A percentile compares a stretch with the other conserved stretches of the same genome.
phyloP scores from a whole-genome alignment of 2,888 invertebrate species.

The Lithosia quadra region DNA sequence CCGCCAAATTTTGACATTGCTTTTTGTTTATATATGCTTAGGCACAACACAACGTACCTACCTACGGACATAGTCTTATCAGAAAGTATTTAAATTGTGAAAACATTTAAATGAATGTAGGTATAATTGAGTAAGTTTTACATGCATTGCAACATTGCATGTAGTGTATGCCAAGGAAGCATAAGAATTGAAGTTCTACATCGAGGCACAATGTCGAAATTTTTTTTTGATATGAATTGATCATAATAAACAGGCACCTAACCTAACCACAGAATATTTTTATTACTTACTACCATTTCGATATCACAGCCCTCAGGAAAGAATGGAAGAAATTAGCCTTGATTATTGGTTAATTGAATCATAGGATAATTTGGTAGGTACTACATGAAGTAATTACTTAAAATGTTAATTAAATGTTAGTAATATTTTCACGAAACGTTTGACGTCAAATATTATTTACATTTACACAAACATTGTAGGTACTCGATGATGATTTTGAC shows the following conservation, averaged over 20 bases:
- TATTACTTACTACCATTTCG: neutral
- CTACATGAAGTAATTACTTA: neutral
- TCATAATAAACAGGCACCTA: neutral
- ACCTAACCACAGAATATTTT: too few species aligned
- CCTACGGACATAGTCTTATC: slow-evolving; percentile 23
- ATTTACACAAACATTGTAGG: neutral
- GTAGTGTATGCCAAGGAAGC: slow-evolving; percentile 9
- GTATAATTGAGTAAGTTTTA: slow-evolving; percentile 26
- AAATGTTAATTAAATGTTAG: neutral
- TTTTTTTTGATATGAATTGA: slow-evolving; percentile 5
- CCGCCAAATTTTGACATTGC: slow-evolving; percentile 45
- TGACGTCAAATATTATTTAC: slow-evolving; percentile 1
- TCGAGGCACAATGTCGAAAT: slow-evolving; percentile 28
- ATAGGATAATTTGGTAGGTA: neutral
- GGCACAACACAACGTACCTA: slow-evolving; percentile 24
- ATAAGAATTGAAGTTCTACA: slow-evolving; percentile 29
- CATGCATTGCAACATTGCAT: slow-evolving; percentile 18
- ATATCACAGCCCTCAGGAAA: too few species aligned
- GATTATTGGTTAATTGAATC: too few species aligned
- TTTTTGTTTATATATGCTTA: slow-evolving; percentile 44
- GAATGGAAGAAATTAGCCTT: too few species aligned
- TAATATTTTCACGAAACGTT: neutral
- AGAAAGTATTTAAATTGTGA: slow-evolving; percentile 21
- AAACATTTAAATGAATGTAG: slow-evolving; percentile 18
- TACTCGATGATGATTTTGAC: neutral